Base-by-base conservation (phyloP, 2,888 invertebrate genomes). In the Neoaliturus tenellus region DNA sequence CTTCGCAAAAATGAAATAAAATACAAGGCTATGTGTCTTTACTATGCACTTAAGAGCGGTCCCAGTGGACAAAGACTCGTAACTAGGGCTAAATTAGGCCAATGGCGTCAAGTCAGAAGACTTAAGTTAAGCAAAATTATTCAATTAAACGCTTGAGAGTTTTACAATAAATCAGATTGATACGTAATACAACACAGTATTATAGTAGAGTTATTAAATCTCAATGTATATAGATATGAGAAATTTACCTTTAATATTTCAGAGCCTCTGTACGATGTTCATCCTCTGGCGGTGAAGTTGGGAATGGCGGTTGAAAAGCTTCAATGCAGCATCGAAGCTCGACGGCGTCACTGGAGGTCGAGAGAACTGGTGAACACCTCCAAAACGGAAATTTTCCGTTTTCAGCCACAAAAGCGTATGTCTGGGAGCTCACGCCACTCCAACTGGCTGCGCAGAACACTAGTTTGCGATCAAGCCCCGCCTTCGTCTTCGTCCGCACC, bases 301-400 rank as follows among this genome's bases (percentile, higher is more conserved):
- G 33, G 44, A 55, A 78, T 78, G 78, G 23, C 78, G 78, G 6
- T 33, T n/a, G 28, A 23, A 35, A 78, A 78, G 78, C 78, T 78
- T 55, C 55, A 48, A 48, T 12, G 78, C 78, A 33, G 55, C 78
- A 78, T 48, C 78, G 78, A 78, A 78, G 78, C 78, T 78, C 55
- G 78, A 23, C 28, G 35, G 78, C 78, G 78, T 78, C 75, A 75
- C 28, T 48, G 75, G 28, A 4, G 39, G 71, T 10, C 2, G n/a
- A 33, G 78, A 4, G 28, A 55, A 48, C 10, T 33, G 31, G 28
- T 5, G 78, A 51, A 51, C 78, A 55, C 78, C 55, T 23, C 25
- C 8, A 31, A 78, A 78, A 78, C 78, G 78, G 78, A 78, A 78
- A 78, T n/a, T 55, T 51, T 78, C 55, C 78, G 78, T 78, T 78